Conservation (phyloP, 1,140 invertebrate species). For the Helicorthomorpha holstii region DNA sequence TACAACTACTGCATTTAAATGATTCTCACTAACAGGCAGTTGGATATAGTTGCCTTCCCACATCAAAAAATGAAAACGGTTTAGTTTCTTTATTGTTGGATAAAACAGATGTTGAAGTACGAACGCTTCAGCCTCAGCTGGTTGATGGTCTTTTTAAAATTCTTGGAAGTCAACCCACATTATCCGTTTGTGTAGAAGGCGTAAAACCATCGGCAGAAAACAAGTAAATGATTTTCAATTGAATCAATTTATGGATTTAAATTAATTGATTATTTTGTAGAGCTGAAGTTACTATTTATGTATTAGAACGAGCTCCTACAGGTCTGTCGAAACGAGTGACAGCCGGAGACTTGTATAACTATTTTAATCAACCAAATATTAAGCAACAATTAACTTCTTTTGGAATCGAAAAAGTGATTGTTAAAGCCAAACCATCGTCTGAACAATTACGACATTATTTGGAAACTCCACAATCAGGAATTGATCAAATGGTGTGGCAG, state of each 20-base stretch:
- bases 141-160: slow-evolving; percentile 39
- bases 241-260: not conserved
- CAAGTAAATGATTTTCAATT: slow-evolving; percentile 27
- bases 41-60: slow-evolving; percentile 67
- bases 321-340: slow-evolving; percentile 14
- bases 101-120: slow-evolving; percentile 56
- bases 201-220: slow-evolving; percentile 52
- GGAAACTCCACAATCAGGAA: slow-evolving; percentile 60
- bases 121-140: slow-evolving; percentile 50
- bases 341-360: slow-evolving; percentile 19
- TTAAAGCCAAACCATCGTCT: slow-evolving; percentile 15
- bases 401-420: slow-evolving; percentile 11
- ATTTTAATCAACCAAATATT: slow-evolving; percentile 14
- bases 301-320: slow-evolving; percentile 45
- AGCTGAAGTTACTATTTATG: slow-evolving; percentile 57
- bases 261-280: slow-evolving; percentile 13
- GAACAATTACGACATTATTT: slow-evolving; percentile 70
- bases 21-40: slow-evolving; percentile 38
- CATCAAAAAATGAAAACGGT: slow-evolving; percentile 67
- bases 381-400: slow-evolving; percentile 17
- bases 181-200: slow-evolving; percentile 55
- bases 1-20: not conserved
- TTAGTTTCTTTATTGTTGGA: slow-evolving; percentile 64
- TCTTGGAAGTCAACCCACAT: slow-evolving; percentile 65
- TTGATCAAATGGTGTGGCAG: slow-evolving; percentile 34